These are phyloP conservation scores for Gymnodraco acuticeps DNA, from an alignment of 2,797 vertebrate species.

Conservation along the genomic window DNA sequence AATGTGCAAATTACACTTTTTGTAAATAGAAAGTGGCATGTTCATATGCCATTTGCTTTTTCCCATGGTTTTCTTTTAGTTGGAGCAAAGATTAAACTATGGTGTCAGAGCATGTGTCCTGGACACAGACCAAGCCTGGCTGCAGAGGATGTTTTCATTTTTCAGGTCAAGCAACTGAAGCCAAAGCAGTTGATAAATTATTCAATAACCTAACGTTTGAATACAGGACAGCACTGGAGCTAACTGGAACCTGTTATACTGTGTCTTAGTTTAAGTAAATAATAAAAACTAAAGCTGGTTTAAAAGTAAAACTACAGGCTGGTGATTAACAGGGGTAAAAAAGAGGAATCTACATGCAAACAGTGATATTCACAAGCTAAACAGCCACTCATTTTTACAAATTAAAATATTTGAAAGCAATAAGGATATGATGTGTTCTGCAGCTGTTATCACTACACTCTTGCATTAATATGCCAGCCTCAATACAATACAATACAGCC, in stretches of 20 bases:
- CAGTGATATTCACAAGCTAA: neutral
- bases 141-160: slow-evolving; percentile 25
- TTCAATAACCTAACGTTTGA: slow-evolving; percentile 68
- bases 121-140: slow-evolving; percentile 13
- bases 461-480: neutral
- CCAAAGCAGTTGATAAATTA: slow-evolving; percentile 69
- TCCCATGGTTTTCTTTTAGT: neutral
- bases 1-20: neutral
- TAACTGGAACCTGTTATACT: neutral
- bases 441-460: neutral
- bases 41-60: neutral
- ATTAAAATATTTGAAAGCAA: neutral
- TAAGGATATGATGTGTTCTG: neutral
- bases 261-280: neutral
- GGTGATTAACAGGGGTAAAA: neutral
- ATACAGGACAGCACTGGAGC: slow-evolving; percentile 49
- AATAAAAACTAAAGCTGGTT: neutral
- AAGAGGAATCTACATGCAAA: neutral
- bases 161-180: slow-evolving; percentile 61
- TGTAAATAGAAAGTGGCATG: neutral
- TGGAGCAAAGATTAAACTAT: neutral
- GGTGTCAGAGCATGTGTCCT: neutral
- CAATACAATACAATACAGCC: too few species aligned
- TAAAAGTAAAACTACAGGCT: neutral
- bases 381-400: neutral